These are phyloP conservation scores for Climacteris rufus DNA, from an alignment of 2,113 vertebrate genomes.

Conservation along the genomic window DNA sequence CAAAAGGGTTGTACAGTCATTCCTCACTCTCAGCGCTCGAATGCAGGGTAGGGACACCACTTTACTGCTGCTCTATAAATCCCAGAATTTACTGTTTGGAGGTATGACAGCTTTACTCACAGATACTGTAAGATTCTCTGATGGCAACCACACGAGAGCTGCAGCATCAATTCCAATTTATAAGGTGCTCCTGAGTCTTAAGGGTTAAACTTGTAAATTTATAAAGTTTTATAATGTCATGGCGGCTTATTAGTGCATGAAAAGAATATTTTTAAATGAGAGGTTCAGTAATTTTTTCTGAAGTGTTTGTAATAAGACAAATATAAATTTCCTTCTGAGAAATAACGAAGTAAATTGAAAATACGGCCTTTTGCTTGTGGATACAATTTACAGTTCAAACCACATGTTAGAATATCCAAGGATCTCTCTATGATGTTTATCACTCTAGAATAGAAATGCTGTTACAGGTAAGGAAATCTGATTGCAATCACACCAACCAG, in stretches of 20 bases:
- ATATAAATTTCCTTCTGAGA: not conserved
- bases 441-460: not conserved
- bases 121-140: not conserved
- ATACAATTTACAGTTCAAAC: not conserved
- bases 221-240: not conserved
- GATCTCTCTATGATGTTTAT: not conserved
- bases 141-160: not conserved
- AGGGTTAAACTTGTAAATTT: not conserved
- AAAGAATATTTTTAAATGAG: not conserved
- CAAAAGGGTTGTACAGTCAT: accelerated
- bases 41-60: no score
- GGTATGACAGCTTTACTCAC: not conserved
- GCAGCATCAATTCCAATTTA: not conserved
- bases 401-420: not conserved
- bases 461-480: not conserved
- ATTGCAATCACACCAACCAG: not conserved
- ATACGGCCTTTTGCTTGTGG: not conserved
- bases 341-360: not conserved
- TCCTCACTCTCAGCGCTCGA: not conserved
- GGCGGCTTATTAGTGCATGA: not conserved
- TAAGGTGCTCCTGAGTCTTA: not conserved
- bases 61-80: not conserved
- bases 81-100: not conserved
- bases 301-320: not conserved
- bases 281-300: not conserved